Base-by-base conservation (phyloP, 37 sponge, comb jelly and placozoan genomes). In the Halichondria panicea region DNA sequence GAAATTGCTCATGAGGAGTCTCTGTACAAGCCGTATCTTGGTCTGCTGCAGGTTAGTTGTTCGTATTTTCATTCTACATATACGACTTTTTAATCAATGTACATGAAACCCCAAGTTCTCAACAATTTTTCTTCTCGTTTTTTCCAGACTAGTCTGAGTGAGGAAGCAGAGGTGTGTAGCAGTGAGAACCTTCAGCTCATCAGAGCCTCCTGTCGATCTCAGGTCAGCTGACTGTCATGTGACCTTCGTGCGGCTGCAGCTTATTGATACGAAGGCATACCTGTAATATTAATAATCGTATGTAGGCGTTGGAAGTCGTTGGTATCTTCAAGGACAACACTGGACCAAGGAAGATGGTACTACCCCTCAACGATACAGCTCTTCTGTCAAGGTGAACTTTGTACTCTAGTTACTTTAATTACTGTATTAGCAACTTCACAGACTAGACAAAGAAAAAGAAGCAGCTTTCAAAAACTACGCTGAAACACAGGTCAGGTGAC, bases 361-460 rank as follows among this genome's bases (percentile, higher is more conserved):
- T 91, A 2, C 92, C 92, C 33, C 56, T 87, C 45, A 91, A 91
- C 39, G 88, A 79, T 35, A 76, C 84, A 18, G 87, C 78, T 22
- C 54, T 91, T 38, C 80, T 87, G n/a, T 1, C 36, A 57, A 81
- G 71, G 92, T 91, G 24, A 34, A 45, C 3, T 13, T 31, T 25
- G n/a, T n/a, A n/a, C n/a, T 66, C 4, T 15, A 48, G 52, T 48
- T 18, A 18, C 15, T 11, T 18, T 48, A 11, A 48, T 11, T 48
- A 48, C 52, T 18, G 13, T 15, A 48, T 35, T 21, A 18, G 3
- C 5, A 32, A 19, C 52, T 66, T 13, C 38, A 44, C 42, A 83
- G 84, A 31, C 76, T 83, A 18, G 35, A 21, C 5, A 39, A 46
- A 32, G 84, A 74, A 52, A 66, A 57, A 21, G 70, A 27, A 40